Evolutionary conservation across 2,113 vertebrate genomes (phyloP), one percentile per base, ranked within the genome.

Genomic region (Myotis lucifugus): DNA sequence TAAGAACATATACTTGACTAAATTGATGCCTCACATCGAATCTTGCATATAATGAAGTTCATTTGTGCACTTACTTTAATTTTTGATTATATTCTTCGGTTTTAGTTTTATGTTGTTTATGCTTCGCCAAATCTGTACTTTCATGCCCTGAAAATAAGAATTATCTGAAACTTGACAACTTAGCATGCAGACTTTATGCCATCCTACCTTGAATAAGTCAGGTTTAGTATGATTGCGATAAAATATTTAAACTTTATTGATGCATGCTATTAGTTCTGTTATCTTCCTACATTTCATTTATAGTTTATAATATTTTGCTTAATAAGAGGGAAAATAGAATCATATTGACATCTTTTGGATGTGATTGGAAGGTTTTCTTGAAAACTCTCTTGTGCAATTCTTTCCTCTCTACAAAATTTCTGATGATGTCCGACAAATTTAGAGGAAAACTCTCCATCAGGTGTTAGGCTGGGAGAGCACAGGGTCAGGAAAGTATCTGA

Each of bases 61-160:
- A 93, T 92, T 94, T 95, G 59, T 76, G 56, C 50, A 81, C 46
- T 95, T 97, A 95, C 87, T 96, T 95, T 94, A 96, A 95, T 82
- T 95, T 93, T 90, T 96, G 46, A 97, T 96, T 96, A 92, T 64
- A 66, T 86, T 74, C 54, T 91, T 93, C 90, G 40, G 56, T 85
- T 97, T 96, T 92, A 27, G 25, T 88, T 94, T 93, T 93, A 76
- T 93, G 37, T 69, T 87, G 73, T 91, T 96, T 91, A 82, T 50
- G 40, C 64, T 93, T 82, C 85, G 12, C 21, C 64, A 95, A 84
- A 96, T 88, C 54, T 92, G 56, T 97, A 90, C 56, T 66, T 79
- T 81, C n/a, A 29, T 87, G 40, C 54, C 69, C 94, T 74, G 48
- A 92, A 92, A 81, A 56, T 73, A 77, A 89, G 42, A 54, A 27